A percentile compares a stretch with the other conserved stretches of the same genome.
Conservation (phyloP, 92 coral and sea anemone species). For the Palythoa caribaeorum region DNA sequence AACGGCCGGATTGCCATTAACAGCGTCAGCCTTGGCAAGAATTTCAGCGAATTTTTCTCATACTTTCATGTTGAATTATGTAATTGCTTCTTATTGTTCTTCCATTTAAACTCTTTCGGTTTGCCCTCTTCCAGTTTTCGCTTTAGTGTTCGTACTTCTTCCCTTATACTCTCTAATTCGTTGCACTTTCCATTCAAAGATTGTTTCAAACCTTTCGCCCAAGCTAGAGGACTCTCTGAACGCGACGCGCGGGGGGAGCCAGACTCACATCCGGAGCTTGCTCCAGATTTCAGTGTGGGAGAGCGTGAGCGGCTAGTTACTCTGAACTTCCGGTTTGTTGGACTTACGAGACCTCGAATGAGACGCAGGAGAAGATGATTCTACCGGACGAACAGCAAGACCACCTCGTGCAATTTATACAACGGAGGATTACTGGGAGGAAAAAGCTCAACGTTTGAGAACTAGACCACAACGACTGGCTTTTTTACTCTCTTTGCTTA, state of each 20-base stretch:
- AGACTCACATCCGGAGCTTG: background rate
- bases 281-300: background rate
- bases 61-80: background rate
- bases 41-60: slow-evolving; percentile 14
- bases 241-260: background rate
- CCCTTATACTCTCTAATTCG: background rate
- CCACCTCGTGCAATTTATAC: background rate
- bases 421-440: background rate
- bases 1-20: background rate
- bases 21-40: slow-evolving; percentile 4
- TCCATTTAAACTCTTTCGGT: slow-evolving; percentile 7
- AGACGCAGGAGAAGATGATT: background rate
- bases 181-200: slow-evolving; percentile 2
- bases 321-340: background rate
- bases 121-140: background rate
- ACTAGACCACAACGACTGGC: background rate
- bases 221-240: slow-evolving; percentile 13
- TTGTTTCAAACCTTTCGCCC: background rate
- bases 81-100: slow-evolving; percentile 9
- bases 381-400: background rate
- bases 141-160: slow-evolving; percentile 16
- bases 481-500: no score
- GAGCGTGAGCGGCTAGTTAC: background rate
- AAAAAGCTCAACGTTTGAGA: background rate
- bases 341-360: background rate